A percentile compares a stretch with the other conserved stretches of the same genome.
These are phyloP conservation scores for Mycalesis mineus DNA, from an alignment of 2,888 invertebrate species.

Conservation along the genomic window DNA sequence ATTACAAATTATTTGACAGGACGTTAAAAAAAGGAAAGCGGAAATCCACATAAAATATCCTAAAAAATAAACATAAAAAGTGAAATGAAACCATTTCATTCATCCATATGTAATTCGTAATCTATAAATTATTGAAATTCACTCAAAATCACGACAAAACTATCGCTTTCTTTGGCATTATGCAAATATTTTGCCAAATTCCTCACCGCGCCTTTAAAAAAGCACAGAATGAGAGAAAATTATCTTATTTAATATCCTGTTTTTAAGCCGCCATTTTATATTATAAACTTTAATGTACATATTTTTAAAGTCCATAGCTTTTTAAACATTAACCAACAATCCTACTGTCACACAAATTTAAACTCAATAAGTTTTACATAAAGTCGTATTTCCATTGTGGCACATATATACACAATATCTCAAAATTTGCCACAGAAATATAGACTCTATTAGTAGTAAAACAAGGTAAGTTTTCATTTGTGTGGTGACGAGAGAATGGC, in stretches of 20 bases:
- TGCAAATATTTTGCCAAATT: slow-evolving; percentile 36
- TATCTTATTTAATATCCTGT: not conserved
- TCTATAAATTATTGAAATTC: not conserved
- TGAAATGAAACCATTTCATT: not conserved
- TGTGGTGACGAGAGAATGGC: slow-evolving; percentile 19
- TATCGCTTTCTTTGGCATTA: slow-evolving; percentile 33
- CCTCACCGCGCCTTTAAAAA: slow-evolving; percentile 32
- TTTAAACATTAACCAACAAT: not conserved
- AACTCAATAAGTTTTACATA: not conserved
- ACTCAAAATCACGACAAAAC: slow-evolving; percentile 7
- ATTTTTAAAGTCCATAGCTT: slow-evolving; percentile 6
- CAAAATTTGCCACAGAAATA: not conserved
- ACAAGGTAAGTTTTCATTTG: slow-evolving; percentile 7
- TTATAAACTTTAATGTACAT: slow-evolving; percentile 6
- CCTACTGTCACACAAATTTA: not conserved
- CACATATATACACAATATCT: not conserved
- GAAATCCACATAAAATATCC: not conserved
- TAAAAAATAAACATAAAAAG: not conserved
- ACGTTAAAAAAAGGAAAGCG: not conserved
- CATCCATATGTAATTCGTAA: not conserved
- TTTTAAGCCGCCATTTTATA: not conserved
- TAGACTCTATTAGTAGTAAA: not conserved
- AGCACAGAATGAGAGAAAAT: slow-evolving; percentile 6
- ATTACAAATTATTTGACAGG: too few species aligned
- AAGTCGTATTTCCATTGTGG: not conserved